phyloP scores from a whole-genome alignment of 2,888 invertebrate species.

The Phorcus lineatus region DNA sequence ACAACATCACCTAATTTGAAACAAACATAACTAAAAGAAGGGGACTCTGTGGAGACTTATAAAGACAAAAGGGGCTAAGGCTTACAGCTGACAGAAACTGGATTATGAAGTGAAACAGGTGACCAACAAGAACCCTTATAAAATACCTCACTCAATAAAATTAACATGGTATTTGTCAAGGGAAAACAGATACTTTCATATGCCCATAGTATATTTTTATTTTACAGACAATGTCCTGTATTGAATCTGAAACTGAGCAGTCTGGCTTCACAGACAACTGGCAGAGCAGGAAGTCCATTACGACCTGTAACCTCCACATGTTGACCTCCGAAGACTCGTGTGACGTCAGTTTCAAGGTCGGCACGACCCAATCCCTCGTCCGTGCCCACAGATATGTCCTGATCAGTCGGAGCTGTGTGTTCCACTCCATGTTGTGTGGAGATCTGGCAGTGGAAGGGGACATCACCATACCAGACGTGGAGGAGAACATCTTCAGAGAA shows the following conservation, averaged over 20 bases:
- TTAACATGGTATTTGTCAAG: too few relatives aligned
- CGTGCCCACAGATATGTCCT: neutral
- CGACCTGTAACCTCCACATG: neutral
- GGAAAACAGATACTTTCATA: too few relatives aligned
- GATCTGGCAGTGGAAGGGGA: neutral
- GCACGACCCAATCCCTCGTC: neutral
- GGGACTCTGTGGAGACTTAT: too few relatives aligned
- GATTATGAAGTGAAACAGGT: too few relatives aligned
- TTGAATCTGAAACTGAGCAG: neutral
- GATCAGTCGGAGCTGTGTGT: neutral
- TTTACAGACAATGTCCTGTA: too few relatives aligned
- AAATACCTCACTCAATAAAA: too few relatives aligned
- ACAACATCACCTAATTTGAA: too few relatives aligned
- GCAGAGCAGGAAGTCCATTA: neutral
- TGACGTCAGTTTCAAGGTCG: neutral
- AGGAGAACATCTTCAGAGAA: neutral
- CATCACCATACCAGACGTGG: neutral
- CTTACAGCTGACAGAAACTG: too few relatives aligned
- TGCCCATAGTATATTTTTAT: too few relatives aligned
- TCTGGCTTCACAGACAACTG: neutral
- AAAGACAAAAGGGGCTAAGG: too few relatives aligned
- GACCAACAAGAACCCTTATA: too few relatives aligned
- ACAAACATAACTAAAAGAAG: too few relatives aligned
- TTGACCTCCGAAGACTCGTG: neutral
- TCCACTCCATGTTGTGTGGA: neutral